These are phyloP conservation scores for Drosophila suboccidentalis DNA, from an alignment of 2,888 invertebrate species.

Conservation along the genomic window DNA sequence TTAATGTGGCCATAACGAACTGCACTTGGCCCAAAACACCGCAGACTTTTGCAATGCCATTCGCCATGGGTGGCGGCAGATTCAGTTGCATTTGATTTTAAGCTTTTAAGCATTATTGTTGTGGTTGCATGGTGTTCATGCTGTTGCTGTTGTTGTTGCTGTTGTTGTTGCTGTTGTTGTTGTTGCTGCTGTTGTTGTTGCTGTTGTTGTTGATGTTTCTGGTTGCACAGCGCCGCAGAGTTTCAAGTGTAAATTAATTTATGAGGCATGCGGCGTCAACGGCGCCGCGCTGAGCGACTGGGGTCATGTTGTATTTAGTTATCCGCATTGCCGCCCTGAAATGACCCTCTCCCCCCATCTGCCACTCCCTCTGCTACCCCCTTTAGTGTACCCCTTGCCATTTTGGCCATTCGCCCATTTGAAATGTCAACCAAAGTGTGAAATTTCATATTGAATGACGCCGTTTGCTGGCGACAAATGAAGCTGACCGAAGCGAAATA, in stretches of 20 bases:
- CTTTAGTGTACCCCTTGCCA: constrained; percentile 8
- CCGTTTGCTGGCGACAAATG: constrained; percentile 62
- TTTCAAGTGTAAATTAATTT: constrained; percentile 80
- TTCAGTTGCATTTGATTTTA: constrained; percentile 59
- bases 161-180: constrained; percentile 17
- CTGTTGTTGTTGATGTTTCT: constrained; percentile 42
- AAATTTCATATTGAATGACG: constrained; percentile 76
- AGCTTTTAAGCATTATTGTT: constrained; percentile 54
- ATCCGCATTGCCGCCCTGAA: constrained; percentile 1
- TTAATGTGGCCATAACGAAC: constrained; percentile 56
- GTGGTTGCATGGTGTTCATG: constrained; percentile 19
- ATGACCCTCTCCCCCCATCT: not conserved
- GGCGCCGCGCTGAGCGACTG: constrained; percentile 66
- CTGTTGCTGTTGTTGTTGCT: not conserved
- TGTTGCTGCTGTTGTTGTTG: constrained; percentile 20
- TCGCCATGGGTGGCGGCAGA: constrained; percentile 61
- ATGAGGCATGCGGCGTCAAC: constrained; percentile 72
- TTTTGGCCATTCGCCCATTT: constrained; percentile 45
- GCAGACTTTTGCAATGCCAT: constrained; percentile 48
- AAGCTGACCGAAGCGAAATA: constrained; percentile 50
- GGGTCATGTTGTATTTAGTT: constrained; percentile 36
- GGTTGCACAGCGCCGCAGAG: constrained; percentile 61
- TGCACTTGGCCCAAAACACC: constrained; percentile 55
- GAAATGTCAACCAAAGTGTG: constrained; percentile 76
- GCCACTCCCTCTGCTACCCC: not conserved